These are phyloP conservation scores for Mactromeris polynyma DNA, from an alignment of 2,888 invertebrate genomes.

Conservation along the genomic window DNA sequence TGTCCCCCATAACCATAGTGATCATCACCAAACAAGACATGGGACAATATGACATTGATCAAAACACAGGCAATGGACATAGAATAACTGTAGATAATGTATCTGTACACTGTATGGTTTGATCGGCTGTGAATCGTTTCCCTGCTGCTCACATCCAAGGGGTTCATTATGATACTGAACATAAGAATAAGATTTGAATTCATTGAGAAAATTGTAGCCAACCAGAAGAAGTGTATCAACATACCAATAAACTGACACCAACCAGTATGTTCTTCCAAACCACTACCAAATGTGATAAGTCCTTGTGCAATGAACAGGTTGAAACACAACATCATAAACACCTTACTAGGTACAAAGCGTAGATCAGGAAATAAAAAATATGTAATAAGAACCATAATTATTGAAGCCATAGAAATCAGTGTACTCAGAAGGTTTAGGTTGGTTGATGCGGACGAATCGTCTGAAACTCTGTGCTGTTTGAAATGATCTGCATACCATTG, in stretches of 20 bases:
- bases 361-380: slow-evolving; percentile 51
- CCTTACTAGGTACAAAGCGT: slow-evolving; percentile 51
- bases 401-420: slow-evolving; percentile 44
- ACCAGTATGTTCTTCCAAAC: neutral
- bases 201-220: slow-evolving; percentile 50
- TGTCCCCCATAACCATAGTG: slow-evolving; percentile 51
- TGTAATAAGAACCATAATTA: slow-evolving; percentile 32
- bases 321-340: slow-evolving; percentile 47
- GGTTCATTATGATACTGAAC: slow-evolving; percentile 23
- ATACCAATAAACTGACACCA: slow-evolving; percentile 48
- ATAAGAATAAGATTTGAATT: slow-evolving; percentile 45
- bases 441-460: neutral
- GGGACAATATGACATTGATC: slow-evolving; percentile 26
- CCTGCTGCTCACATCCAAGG: slow-evolving; percentile 25
- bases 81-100: slow-evolving; percentile 29
- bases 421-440: slow-evolving; percentile 37
- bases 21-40: neutral
- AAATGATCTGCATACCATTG: neutral
- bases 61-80: slow-evolving; percentile 29
- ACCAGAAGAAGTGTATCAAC: slow-evolving; percentile 55
- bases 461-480: neutral
- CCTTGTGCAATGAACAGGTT: slow-evolving; percentile 54
- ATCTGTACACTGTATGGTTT: slow-evolving; percentile 23
- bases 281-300: slow-evolving; percentile 37
- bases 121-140: slow-evolving; percentile 25